Base-by-base conservation (phyloP, 2,888 invertebrate genomes). In the Sphaerophoria taeniata region DNA sequence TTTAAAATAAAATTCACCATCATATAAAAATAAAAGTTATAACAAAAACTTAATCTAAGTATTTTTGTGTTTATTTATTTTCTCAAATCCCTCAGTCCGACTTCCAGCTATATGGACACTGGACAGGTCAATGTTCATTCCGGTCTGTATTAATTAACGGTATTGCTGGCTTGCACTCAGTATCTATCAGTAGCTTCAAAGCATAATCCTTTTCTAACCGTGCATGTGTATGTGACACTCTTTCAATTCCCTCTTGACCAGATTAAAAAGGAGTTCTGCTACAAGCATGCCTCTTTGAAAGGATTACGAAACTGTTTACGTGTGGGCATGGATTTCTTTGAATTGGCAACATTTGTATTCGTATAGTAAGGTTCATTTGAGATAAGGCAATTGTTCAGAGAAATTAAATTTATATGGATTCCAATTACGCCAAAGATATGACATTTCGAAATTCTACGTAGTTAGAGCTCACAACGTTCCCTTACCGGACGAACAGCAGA, bases 391-490 rank as follows among this genome's bases (percentile, higher is more conserved):
- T 84, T 84, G 75, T 79, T 70, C 70, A 55, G 31, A 75, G 65
- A 80, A 84, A 67, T 72, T 76, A 31, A 75, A 75, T 84, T 84
- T 80, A 80, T 80, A 80, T 56, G 84, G 80, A 84, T 80, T 84
- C 80, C 67, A 80, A 79, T 75, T 84, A 80, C 71, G 72, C 12
- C 45, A 39, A 71, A 56, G 65, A 53, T 71, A 76, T 81, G 71
- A 61, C 55, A 71, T 75, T 65, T 58, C 70, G n/a, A 43, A 65
- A 53, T 74, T 16, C 45, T 45, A 60, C 67, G 34, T 47, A 36
- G 39, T 56, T 49, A 43, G 31, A 53, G 31, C 47, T 43, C 4
- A 24, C 24, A 39, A 53, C 31, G 67, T 67, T 49, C 4, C n/a
- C 12, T 49, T 12, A 67, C 53, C 31, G 67, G 2, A 24, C 53